These are phyloP conservation scores for Sapajus apella DNA, from an alignment of 2,113 vertebrate genomes.

Conservation along the genomic window DNA sequence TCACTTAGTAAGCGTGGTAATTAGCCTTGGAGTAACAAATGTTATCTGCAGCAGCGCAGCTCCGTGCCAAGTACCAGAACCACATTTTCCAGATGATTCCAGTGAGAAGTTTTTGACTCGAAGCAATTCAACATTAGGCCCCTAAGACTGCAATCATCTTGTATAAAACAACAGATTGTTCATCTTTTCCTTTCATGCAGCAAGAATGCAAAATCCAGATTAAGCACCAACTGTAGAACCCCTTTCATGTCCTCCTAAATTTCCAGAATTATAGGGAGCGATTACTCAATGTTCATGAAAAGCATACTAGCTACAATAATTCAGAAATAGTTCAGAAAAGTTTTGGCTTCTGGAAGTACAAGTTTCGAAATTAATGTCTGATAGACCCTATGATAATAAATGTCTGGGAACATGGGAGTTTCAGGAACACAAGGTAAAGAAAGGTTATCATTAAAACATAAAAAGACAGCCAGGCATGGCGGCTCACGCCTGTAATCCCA, in stretches of 20 bases:
- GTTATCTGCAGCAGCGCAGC: neutral
- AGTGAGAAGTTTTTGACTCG: slow-evolving; percentile 15
- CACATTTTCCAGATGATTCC: slow-evolving; percentile 55
- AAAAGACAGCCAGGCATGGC: neutral
- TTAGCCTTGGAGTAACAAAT: slow-evolving; percentile 50
- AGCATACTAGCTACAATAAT: neutral
- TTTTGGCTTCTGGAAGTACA: neutral
- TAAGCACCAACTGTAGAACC: neutral
- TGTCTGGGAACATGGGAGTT: neutral
- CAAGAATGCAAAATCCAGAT: slow-evolving; percentile 43
- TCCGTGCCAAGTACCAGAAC: slow-evolving; percentile 16
- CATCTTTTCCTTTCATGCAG: neutral
- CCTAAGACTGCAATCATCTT: slow-evolving; percentile 17
- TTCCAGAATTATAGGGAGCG: neutral
- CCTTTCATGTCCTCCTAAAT: neutral
- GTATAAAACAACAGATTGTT: slow-evolving; percentile 19
- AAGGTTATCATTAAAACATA: neutral
- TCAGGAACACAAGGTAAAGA: neutral
- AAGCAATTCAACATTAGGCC: slow-evolving; percentile 22
- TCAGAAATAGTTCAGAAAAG: neutral
- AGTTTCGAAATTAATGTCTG: neutral
- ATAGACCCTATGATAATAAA: neutral
- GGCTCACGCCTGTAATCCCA: neutral
- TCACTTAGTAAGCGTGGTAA: slow-evolving; percentile 17
- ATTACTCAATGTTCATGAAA: neutral